These are phyloP conservation scores for Epirrhoe alternata DNA, from an alignment of 2,888 invertebrate species.

Conservation along the genomic window DNA sequence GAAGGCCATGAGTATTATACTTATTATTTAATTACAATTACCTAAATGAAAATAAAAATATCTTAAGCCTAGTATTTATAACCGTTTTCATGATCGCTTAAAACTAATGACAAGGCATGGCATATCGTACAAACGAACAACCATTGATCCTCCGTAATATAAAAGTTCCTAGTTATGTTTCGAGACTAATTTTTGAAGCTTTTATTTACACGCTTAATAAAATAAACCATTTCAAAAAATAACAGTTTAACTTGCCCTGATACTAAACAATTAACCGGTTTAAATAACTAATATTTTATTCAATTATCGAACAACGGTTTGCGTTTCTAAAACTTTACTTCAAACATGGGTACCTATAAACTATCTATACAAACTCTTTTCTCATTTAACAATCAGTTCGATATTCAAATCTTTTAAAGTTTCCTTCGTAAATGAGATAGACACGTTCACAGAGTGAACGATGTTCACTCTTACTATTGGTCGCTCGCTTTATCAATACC, in stretches of 20 bases:
- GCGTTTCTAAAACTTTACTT: not conserved
- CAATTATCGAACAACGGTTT: not conserved
- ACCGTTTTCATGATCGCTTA: constrained; percentile 44
- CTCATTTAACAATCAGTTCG: not conserved
- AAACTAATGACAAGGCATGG: constrained; percentile 59
- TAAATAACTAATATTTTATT: not conserved
- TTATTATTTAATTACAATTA: constrained; percentile 32
- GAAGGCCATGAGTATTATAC: constrained; percentile 56
- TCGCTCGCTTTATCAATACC: not conserved
- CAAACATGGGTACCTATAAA: not conserved
- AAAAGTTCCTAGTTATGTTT: constrained; percentile 64
- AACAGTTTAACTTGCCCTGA: constrained; percentile 12
- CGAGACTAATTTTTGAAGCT: constrained; percentile 65
- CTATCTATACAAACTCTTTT: not conserved
- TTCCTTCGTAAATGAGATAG: not conserved
- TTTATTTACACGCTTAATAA: constrained; percentile 55
- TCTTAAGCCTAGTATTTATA: constrained; percentile 48
- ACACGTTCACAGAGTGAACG: not conserved
- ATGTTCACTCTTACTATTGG: not conserved
- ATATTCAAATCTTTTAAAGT: not conserved
- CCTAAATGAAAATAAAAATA: constrained; percentile 41
- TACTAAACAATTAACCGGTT: constrained; percentile 18
- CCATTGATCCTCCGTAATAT: constrained; percentile 43
- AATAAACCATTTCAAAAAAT: not conserved
- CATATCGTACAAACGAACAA: constrained; percentile 53